These are phyloP conservation scores for Aradophagus sp. DNA, from an alignment of 1,140 invertebrate genomes.

Conservation along the genomic window DNA sequence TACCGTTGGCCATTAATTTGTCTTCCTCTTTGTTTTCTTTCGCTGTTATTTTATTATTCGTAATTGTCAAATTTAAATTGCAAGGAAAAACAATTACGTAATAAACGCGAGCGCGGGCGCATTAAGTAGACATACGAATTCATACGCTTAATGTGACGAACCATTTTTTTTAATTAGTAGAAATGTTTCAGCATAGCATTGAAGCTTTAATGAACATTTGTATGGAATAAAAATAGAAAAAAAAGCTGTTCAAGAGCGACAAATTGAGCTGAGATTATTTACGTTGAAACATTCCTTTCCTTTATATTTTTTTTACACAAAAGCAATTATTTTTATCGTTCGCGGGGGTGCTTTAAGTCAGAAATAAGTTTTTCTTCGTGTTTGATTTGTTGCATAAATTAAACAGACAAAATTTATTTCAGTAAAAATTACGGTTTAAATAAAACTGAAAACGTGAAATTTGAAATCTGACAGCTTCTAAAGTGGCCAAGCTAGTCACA, in stretches of 20 bases:
- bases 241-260: constrained; percentile 22
- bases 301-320: constrained; percentile 6
- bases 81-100: constrained; percentile 16
- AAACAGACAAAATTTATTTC: constrained; percentile 37
- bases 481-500: constrained; percentile 29
- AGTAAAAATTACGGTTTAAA: constrained; percentile 45
- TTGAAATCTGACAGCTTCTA: constrained; percentile 36
- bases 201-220: constrained; percentile 27
- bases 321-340: constrained; percentile 35
- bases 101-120: constrained; percentile 4
- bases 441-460: constrained; percentile 30
- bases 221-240: constrained; percentile 12
- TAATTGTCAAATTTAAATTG: constrained; percentile 14
- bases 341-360: constrained; percentile 21
- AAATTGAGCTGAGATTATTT: constrained; percentile 23
- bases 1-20: constrained; percentile 24
- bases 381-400: constrained; percentile 16
- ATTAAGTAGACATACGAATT: not conserved
- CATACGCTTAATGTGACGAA: constrained; percentile 18
- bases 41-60: too few species aligned
- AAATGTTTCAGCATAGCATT: not conserved
- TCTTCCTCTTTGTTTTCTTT: constrained; percentile 13
- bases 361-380: too few species aligned
- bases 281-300: too few species aligned
- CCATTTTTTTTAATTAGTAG: constrained; percentile 5